Evolutionary conservation across 2,888 invertebrate genomes (phyloP).

Genomic region (Acanthoscelides obtectus): DNA sequence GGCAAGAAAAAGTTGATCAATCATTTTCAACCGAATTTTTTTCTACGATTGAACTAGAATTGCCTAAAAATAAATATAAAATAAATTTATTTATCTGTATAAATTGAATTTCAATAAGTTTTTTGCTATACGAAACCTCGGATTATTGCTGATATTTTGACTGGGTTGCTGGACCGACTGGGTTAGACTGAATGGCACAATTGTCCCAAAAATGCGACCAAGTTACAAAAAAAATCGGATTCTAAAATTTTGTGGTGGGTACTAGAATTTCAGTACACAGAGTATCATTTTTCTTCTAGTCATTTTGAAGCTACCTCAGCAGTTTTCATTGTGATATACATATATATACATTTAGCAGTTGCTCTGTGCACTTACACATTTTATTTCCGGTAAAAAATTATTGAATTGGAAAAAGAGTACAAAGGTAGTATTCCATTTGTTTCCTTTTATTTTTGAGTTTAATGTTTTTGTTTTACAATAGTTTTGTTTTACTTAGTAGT

Average conservation of each 20-base stretch:
- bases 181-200: slow-evolving; percentile 3
- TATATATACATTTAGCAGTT: background rate
- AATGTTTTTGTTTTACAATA: background rate
- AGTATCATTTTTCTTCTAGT: slow-evolving; percentile 22
- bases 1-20: background rate
- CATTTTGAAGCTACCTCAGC: slow-evolving; percentile 29
- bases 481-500: background rate
- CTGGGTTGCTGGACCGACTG: background rate
- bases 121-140: too few species aligned
- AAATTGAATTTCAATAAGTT: too few species aligned
- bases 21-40: too few species aligned
- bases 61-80: too few species aligned
- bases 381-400: slow-evolving; percentile 10
- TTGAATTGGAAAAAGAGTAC: slow-evolving; percentile 13
- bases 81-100: too few species aligned
- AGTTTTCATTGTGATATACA: slow-evolving; percentile 26
- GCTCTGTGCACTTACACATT: slow-evolving; percentile 7
- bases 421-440: background rate
- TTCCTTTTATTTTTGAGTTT: background rate
- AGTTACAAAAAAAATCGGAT: slow-evolving; percentile 5
- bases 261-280: slow-evolving; percentile 20
- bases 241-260: slow-evolving; percentile 13
- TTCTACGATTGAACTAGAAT: too few species aligned
- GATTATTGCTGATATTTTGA: background rate
- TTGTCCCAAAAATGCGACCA: slow-evolving; percentile 6